Base-by-base conservation (phyloP, 2,888 invertebrate genomes). In the Eupithecia pulchellata region DNA sequence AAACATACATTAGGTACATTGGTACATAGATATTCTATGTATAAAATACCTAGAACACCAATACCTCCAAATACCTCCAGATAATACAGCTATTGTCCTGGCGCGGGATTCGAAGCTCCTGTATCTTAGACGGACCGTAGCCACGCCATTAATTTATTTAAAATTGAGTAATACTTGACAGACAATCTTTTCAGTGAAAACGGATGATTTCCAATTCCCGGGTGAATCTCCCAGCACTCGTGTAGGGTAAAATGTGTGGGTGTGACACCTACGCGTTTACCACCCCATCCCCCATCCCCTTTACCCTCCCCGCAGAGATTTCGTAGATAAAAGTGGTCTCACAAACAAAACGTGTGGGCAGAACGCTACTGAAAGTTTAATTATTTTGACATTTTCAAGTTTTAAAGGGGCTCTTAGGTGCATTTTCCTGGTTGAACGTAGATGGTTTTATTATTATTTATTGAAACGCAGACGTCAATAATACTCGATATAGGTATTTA, bases 201-300 rank as follows among this genome's bases (percentile, higher is more conserved):
- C 11, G 11, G 52, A 13, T 13, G 52, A 20, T 60, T 58, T 30
- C 58, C 8, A 60, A 60, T 32, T 32, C 58, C 29, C 58, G 9
- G 58, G 11, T 52, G 25, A 52, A 32, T 8, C 29, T 32, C 27
- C 29, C 57, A 0, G 27, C 30, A 30, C 58, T 58, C 30, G 58
- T 60, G 58, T 30, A 8, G 29, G 58, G n/a, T n/a, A 13, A 25
- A 52, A 52, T 52, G 58, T 60, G 58, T 57, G 32, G 58, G 58
- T 32, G 32, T 30, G 52, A 52, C 52, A 25, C 52, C 52, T 52
- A 52, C 52, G 25, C 52, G 52, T 52, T 52, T 52, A 52, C 52
- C 47, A 25, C 47, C 47, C 11, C 58, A 11, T n/a, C 58, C 32
- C 29, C 30, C 30, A 57, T 29, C 57, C 57, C 29, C 17, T 60